Evolutionary conservation across 2,113 vertebrate genomes (phyloP).

Genomic region (Brachirus orientalis): DNA sequence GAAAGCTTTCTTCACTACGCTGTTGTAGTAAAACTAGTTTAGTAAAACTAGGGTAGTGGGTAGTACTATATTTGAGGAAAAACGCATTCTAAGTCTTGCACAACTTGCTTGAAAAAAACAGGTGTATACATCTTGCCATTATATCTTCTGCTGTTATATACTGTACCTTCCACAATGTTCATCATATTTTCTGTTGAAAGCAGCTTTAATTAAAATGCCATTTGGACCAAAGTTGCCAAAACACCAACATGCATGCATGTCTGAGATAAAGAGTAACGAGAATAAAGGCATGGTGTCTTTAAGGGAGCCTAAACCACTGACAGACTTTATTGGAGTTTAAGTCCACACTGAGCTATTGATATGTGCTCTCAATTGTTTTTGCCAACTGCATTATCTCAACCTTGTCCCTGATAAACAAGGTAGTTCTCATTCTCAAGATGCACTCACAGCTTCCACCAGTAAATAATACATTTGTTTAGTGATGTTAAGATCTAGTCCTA

Average conservation of each 20-base stretch:
- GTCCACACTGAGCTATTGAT: conserved; percentile 1
- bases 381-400: conserved; percentile 27
- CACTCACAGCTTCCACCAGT: conserved; percentile 17
- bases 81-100: too few species aligned
- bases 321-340: not conserved
- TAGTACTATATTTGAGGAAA: too few species aligned
- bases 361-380: conserved; percentile 17
- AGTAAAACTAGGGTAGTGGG: too few species aligned
- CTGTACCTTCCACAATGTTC: too few species aligned
- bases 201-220: not conserved
- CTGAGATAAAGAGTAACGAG: not conserved
- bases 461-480: conserved; percentile 50
- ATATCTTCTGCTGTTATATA: too few species aligned
- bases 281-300: not conserved
- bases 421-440: conserved; percentile 40
- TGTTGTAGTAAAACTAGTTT: too few species aligned
- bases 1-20: not conserved
- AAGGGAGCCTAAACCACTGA: not conserved
- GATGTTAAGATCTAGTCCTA: conserved; percentile 31
- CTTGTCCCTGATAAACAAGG: conserved; percentile 39
- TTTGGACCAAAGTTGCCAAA: not conserved
- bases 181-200: not conserved
- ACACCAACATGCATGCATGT: not conserved
- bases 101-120: too few species aligned
- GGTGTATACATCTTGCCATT: too few species aligned